Base-by-base conservation (phyloP, 2,888 invertebrate genomes). In the Creontiades dilutus region DNA sequence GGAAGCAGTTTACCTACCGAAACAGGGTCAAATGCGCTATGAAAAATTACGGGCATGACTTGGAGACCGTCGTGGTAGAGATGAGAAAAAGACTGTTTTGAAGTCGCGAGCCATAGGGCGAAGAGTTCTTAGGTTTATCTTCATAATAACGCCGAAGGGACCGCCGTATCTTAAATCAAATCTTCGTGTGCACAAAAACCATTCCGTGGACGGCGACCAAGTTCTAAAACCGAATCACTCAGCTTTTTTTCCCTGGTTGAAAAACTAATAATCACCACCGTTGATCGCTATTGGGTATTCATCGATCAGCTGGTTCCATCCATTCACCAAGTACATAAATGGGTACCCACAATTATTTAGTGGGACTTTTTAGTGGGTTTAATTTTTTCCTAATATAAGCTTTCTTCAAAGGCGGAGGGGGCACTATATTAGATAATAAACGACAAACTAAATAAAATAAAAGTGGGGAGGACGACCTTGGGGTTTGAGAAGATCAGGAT, bases 1-100 rank as follows among this genome's bases (percentile, higher is more conserved):
- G 23, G 27, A 37, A 48, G 47, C 52, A 82, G 46, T 82, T 23
- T 37, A 28, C 82, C n/a, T 81, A 47, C 82, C n/a, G 52, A 82
- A 82, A 82, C 48, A 23, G 27, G 82, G 82, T 82, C 82, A 82
- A 82, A 82, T 82, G 52, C 82, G 52, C 52, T 82, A 82, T 82
- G 82, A 82, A 82, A 82, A 82, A 82, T 82, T 82, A 82, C 82
- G 82, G 82, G 82, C 82, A 82, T 82, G 82, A 82, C 82, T 82
- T 82, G 47, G 52, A 23, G 82, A 82, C 46, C 48, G 23, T 19
- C 80, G 16, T 27, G 82, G 47, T 27, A 47, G 47, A 19, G 82
- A 82, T 82, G 48, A 52, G 82, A 27, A 82, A 82, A 82, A 82
- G 82, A 82, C 82, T 52, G 82, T 82, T 82, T 52, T 52, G 82